These are phyloP conservation scores for Meandrusa payeni DNA, from an alignment of 2,888 invertebrate genomes.

Conservation along the genomic window DNA sequence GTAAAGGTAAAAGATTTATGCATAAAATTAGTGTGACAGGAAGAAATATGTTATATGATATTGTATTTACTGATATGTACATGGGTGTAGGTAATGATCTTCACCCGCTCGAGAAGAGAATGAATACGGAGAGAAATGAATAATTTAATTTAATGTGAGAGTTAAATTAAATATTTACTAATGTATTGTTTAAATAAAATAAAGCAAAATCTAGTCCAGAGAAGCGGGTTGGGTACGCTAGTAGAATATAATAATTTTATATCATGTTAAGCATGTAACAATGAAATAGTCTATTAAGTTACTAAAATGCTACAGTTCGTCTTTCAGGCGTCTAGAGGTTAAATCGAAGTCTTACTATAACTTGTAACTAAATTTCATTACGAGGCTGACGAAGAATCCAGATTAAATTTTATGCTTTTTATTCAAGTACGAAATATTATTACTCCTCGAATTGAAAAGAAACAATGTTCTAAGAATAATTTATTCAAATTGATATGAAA, in stretches of 20 bases:
- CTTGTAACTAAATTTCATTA: conserved; percentile 13
- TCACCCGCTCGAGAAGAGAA: too few species aligned
- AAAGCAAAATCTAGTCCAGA: too few species aligned
- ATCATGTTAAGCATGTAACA: conserved; percentile 8
- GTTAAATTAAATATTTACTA: too few species aligned
- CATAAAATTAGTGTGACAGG: too few species aligned
- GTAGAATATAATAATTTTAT: not conserved
- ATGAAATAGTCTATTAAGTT: conserved; percentile 15
- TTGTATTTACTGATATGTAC: too few species aligned
- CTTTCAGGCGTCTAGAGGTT: conserved; percentile 25
- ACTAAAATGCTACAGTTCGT: conserved; percentile 16
- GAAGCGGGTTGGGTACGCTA: too few species aligned
- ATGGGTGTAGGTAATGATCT: too few species aligned
- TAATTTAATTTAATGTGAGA: too few species aligned
- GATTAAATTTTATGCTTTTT: conserved; percentile 17
- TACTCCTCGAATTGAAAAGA: conserved; percentile 11
- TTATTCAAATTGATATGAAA: conserved; percentile 6
- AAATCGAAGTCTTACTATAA: conserved; percentile 16
- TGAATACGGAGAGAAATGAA: too few species aligned
- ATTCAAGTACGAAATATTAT: not conserved
- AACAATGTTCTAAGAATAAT: conserved; percentile 9
- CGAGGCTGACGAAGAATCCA: conserved; percentile 1
- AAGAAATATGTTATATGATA: too few species aligned
- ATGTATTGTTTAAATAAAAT: too few species aligned
- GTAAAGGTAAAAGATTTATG: too few species aligned